These are phyloP conservation scores for Cyclargus thomasi DNA, from an alignment of 1,140 invertebrate genomes.

Conservation along the genomic window DNA sequence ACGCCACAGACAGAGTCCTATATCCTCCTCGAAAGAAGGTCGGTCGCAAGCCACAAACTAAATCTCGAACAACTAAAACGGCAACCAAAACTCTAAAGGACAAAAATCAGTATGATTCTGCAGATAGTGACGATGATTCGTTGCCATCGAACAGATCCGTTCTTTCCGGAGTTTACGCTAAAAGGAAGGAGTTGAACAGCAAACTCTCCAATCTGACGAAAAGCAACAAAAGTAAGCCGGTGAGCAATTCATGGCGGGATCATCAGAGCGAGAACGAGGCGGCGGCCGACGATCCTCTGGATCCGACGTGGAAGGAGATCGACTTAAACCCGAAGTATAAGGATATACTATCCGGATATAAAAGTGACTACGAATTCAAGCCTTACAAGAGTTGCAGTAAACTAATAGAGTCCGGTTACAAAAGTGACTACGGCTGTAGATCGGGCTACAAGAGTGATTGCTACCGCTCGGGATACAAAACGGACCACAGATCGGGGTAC, in stretches of 20 bases:
- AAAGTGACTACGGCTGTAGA: conserved; percentile 76
- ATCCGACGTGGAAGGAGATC: conserved; percentile 78
- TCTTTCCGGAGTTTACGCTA: conserved; percentile 69
- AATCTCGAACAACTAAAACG: conserved; percentile 64
- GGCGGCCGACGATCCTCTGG: conserved; percentile 70
- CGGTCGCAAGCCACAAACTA: conserved; percentile 75
- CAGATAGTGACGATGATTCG: conserved; percentile 62
- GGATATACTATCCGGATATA: conserved; percentile 75
- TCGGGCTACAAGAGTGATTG: conserved; percentile 74
- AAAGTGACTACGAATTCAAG: conserved; percentile 76
- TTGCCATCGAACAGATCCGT: conserved; percentile 59
- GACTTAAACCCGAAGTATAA: conserved; percentile 78
- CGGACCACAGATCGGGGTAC: conserved; percentile 77
- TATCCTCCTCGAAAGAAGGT: conserved; percentile 85
- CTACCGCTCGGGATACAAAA: conserved; percentile 76
- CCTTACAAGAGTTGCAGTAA: conserved; percentile 76
- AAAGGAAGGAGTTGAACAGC: conserved; percentile 71
- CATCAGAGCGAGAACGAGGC: conserved; percentile 71
- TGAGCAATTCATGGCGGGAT: conserved; percentile 63
- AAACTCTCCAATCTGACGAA: conserved; percentile 59
- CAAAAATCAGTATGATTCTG: conserved; percentile 67
- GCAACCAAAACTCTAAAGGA: conserved; percentile 74
- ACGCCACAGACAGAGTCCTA: conserved; percentile 82
- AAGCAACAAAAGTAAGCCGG: conserved; percentile 48
- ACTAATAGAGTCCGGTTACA: conserved; percentile 77